Evolutionary conservation across 30 jellyfish, hydroid and myxozoan genomes (phyloP), one percentile per base, ranked within the genome.

Genomic region (Aurelia sp.): DNA sequence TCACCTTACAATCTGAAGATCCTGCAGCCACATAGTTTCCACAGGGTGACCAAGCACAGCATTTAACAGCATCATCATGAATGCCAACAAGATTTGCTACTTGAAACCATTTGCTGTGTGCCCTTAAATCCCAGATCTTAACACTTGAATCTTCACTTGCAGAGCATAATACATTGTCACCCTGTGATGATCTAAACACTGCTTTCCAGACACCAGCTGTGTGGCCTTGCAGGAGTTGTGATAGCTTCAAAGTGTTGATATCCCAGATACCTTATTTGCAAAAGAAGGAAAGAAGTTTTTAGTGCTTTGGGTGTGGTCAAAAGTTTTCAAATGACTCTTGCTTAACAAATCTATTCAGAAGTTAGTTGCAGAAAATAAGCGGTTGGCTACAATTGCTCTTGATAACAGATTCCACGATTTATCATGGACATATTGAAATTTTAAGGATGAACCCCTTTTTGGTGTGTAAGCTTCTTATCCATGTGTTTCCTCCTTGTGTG

Each of bases 11-110:
- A 58, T 92, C 98, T 17, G 81, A 20, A 10, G 98, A 87, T 17
- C 98, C 98, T 38, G 98, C 98, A 41, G 98, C 98, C 30, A 92
- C 50, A 40, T 92, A 92, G 67, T 75, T 86, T 8, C 98, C 97
- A 80, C 97, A 87, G 13, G 95, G 91, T 47, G 98, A 86, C 98
- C 98, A 92, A 15, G 91, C 91, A 72, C 98, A 87, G 67, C 97
- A 92, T 76, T 72, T 73, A 19, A 92, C 74, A 3, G 89, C 96
- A 92, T 92, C 98, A 68, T 91, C 95, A 63, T 92, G 98, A 24
- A 77, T 82, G 2, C 98, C 98, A 13, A 84, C 84, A 63, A 92
- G 71, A 53, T 68, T 73, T 18, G 86, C 68, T 13, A 64, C 96
- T 30, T 93, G 78, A 47, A 51, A 78, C 96, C 96, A 91, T 20